A percentile compares a stretch with the other conserved stretches of the same genome.
Evolutionary conservation across 2,113 vertebrate species (phyloP).

Genomic region (Callipepla californica): DNA sequence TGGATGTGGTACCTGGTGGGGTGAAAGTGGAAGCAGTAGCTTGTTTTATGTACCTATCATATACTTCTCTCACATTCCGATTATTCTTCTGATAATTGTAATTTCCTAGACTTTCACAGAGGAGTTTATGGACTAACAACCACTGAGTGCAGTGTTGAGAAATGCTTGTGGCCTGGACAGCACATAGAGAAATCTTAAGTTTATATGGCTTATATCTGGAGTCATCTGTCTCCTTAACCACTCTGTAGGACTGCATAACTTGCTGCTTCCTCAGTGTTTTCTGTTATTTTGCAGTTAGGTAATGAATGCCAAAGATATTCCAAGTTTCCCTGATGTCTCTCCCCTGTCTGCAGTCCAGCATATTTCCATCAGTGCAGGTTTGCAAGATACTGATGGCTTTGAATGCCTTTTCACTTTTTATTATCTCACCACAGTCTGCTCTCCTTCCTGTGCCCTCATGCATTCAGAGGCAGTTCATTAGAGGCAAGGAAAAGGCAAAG

Average conservation of each 20-base stretch:
- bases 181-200: neutral
- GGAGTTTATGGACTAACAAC: neutral
- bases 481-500: slow-evolving; percentile 51
- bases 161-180: neutral
- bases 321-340: neutral
- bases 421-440: slow-evolving; percentile 48
- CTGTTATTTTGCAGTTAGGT: neutral
- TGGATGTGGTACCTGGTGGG: neutral
- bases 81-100: neutral
- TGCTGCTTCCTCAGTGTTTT: neutral
- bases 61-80: neutral
- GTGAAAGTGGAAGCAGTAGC: neutral
- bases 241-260: neutral
- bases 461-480: slow-evolving; percentile 54
- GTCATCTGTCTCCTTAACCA: neutral
- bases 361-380: slow-evolving; percentile 54
- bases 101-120: neutral
- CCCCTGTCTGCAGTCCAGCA: neutral
- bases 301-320: neutral
- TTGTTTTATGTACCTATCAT: neutral
- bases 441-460: slow-evolving; percentile 56
- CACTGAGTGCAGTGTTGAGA: neutral
- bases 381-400: slow-evolving; percentile 53
- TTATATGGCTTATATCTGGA: neutral
- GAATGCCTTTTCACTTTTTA: slow-evolving; percentile 56